Percentiles rank a stretch among this genome's conserved stretches.
These are phyloP conservation scores for Hipparchia semele DNA, from an alignment of 2,888 invertebrate genomes.

Conservation along the genomic window DNA sequence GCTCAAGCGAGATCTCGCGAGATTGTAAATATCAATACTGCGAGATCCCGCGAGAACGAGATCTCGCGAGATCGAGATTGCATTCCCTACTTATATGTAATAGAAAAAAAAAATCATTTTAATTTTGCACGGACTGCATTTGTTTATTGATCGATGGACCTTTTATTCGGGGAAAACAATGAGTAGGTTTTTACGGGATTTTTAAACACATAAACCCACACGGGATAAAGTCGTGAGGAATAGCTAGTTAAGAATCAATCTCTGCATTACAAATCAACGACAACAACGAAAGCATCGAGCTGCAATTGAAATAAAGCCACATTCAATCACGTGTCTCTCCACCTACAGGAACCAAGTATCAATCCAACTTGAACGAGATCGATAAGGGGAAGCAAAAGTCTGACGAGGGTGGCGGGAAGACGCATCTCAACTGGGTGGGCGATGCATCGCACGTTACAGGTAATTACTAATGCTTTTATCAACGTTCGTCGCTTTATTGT, in stretches of 20 bases:
- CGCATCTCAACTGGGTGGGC: constrained; percentile 81
- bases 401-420: constrained; percentile 82
- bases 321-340: constrained; percentile 50
- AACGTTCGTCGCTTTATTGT: constrained; percentile 10
- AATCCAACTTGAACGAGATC: constrained; percentile 90
- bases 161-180: too few species aligned
- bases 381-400: constrained; percentile 91
- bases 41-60: too few species aligned
- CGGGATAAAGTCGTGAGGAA: not conserved
- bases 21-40: too few species aligned
- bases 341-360: constrained; percentile 87
- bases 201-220: not conserved
- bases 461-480: constrained; percentile 45
- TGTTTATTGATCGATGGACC: too few species aligned
- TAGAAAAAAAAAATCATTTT: too few species aligned
- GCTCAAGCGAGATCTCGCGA: too few species aligned
- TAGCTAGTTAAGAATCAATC: not conserved
- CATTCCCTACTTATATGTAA: too few species aligned
- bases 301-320: constrained; percentile 25
- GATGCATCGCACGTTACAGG: constrained; percentile 77
- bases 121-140: too few species aligned
- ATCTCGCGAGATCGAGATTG: too few species aligned
- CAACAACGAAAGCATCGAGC: constrained; percentile 8
- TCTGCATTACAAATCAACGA: not conserved
- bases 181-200: not conserved